Base-by-base conservation (phyloP, 2,797 vertebrate species). In the Pristis pectinata region DNA sequence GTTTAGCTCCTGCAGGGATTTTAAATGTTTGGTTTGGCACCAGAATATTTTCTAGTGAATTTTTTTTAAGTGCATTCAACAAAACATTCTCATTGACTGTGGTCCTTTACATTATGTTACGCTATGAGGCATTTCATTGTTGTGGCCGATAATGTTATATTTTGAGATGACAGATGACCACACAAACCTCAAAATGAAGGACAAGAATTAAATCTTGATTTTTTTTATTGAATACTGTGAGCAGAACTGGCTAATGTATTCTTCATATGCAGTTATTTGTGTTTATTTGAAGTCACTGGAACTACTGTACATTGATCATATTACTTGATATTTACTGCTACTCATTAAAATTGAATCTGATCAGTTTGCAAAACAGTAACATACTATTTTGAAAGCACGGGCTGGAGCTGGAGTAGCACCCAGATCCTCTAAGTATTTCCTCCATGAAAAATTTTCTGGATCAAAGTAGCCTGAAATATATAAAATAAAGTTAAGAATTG, bases 401-500 rank as follows among this genome's bases (percentile, higher is more conserved):
- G 98, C 98, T 72, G 99, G 98, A 74, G 98, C 98, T 56, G 98
- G 98, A 95, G 98, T 98, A 15, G 98, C 97, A 94, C 98, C 97
- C 0, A 98, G 98, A 96, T 98, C 98, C 95, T 99, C 98, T 96
- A 99, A 96, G 95, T 99, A 99, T 87, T 98, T 98, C 95, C 98
- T 98, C 98, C 99, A 99, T 2, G 97, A 98, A 96, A 99, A 99
- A 95, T 95, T 97, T 96, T 97, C 98, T 64, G 98, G 97, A 80
- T 98, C 97, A 93, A 98, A 97, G 96, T 97, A 97, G 95, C 98
- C 98, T 98, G 95, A 94, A 24, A 94, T 80, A 70, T 19, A 17
- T 49, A 95, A 61, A 61, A 91, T 94, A n/a, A 24, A 17, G 37
- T 91, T 9, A 67, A 2, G 24, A 91, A 91, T 27, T 91, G n/a